These are phyloP conservation scores for Esox masquinongy DNA, from an alignment of 2,797 vertebrate genomes.

Conservation along the genomic window DNA sequence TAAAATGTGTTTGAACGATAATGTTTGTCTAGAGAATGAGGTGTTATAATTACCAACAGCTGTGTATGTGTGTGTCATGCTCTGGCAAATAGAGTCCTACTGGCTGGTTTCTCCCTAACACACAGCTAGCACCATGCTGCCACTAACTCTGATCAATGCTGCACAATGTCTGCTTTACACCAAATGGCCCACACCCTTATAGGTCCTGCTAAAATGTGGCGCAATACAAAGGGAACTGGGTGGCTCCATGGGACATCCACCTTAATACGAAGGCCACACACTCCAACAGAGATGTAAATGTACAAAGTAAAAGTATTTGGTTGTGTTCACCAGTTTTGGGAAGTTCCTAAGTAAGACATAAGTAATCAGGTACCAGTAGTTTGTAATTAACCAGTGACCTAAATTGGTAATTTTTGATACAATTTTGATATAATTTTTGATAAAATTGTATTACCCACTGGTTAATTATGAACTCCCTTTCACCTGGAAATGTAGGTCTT, in stretches of 20 bases:
- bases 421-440: too few relatives aligned
- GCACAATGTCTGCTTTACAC: neutral
- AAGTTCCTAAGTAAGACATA: too few relatives aligned
- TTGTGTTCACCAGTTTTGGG: too few relatives aligned
- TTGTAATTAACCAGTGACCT: too few relatives aligned
- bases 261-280: neutral
- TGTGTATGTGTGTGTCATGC: slow-evolving; percentile 24
- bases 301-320: too few relatives aligned
- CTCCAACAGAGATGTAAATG: too few relatives aligned
- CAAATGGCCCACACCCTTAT: neutral
- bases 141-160: neutral
- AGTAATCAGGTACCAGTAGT: too few relatives aligned
- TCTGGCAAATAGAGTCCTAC: neutral
- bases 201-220: neutral
- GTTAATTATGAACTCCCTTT: too few relatives aligned
- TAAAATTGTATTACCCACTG: too few relatives aligned
- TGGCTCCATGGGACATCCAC: neutral
- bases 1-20: slow-evolving; percentile 12
- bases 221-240: neutral
- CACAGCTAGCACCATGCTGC: neutral
- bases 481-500: too few relatives aligned
- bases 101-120: neutral
- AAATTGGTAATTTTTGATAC: too few relatives aligned
- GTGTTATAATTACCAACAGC: slow-evolving; percentile 32
- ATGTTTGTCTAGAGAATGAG: slow-evolving; percentile 20